Base-by-base conservation (phyloP, 2,113 vertebrate genomes). In the Dasypus novemcinctus region DNA sequence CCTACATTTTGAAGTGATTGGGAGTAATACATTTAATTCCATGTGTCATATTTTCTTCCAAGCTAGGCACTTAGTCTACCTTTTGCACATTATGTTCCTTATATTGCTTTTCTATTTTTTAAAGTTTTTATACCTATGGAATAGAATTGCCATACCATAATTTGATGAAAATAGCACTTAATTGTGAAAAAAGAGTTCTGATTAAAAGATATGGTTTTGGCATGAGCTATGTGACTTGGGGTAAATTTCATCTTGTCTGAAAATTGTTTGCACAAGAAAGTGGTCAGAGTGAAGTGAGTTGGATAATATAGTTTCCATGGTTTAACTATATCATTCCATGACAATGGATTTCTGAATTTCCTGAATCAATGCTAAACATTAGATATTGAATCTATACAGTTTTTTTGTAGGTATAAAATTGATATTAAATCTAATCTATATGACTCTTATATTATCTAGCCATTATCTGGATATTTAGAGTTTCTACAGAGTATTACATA, bases 191-290 rank as follows among this genome's bases (percentile, higher is more conserved):
- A 23, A 4, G 36, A 83, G n/a, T 76, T 92, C 54, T 54, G 8
- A 76, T 90, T 76, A 46, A 13, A 93, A 91, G 25, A 85, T 93
- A 7, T 89, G 68, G 36, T 68, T 97, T 92, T 90, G 61, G 63
- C 5, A 36, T 46, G 46, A 71, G 18, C 10, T 91, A 38, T 78
- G 10, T 68, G 46, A 86, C 21, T 72, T 85, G 7, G 23, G 33
- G 33, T 13, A 72, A 90, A 81, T 93, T 74, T 15, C 5, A 46
- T 64, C 49, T 95, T 29, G 17, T 29, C 41, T 92, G 74, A 89
- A 94, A 92, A 92, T 27, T 43, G 3, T 38, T 87, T 96, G 18
- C 38, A 66, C 17, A 95, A 18, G 17, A 82, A 90, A 5, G 5
- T 75, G 25, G 10, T 66, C 2, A 75, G 11, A 90, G 13, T 80